These are phyloP conservation scores for Macrosiphum euphorbiae DNA, from an alignment of 2,888 invertebrate species.

Conservation along the genomic window DNA sequence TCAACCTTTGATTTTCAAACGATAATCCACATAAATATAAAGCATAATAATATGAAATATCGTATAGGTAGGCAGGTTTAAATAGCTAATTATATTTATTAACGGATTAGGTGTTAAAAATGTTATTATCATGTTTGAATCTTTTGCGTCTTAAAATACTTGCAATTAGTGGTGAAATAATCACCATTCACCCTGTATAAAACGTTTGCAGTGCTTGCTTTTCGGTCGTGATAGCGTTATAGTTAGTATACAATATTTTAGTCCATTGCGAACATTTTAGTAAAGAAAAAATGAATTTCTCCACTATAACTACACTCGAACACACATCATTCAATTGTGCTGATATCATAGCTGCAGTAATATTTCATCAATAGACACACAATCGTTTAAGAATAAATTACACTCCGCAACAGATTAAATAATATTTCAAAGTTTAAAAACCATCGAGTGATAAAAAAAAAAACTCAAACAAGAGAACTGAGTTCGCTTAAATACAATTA, in stretches of 20 bases:
- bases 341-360: neutral
- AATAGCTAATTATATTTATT: neutral
- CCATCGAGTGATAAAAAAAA: neutral
- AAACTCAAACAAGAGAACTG: neutral
- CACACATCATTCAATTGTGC: neutral
- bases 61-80: neutral
- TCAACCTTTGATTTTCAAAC: neutral
- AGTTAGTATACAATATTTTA: neutral
- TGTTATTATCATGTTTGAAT: neutral
- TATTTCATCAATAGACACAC: neutral
- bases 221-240: neutral
- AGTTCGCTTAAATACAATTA: neutral
- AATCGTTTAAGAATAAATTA: neutral
- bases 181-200: neutral
- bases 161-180: neutral
- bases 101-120: neutral
- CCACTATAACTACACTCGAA: neutral
- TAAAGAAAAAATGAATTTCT: neutral
- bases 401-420: neutral
- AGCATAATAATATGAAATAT: neutral
- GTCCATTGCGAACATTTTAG: neutral
- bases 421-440: neutral
- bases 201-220: neutral
- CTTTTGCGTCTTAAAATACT: neutral
- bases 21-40: neutral